Base-by-base conservation (phyloP, 1,140 invertebrate species). In the Drosophila sturtevanti region DNA sequence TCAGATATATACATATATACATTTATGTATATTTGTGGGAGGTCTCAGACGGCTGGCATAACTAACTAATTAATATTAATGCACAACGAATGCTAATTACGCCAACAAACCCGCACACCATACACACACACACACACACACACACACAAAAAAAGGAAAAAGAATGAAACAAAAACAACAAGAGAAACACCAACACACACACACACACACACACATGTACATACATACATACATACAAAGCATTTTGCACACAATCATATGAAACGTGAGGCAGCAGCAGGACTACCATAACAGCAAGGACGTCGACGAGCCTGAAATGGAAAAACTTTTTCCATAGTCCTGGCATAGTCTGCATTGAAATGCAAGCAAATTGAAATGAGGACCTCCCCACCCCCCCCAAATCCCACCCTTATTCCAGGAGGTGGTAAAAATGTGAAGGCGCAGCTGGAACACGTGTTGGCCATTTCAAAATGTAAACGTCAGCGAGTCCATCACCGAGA, bases 21-120 rank as follows among this genome's bases (percentile, higher is more conserved):
- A 21, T 48, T 48, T 48, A 11, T 16, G 41, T 48, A 48, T 11
- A 48, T 48, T 21, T 48, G 34, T 18, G 41, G 21, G 54, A 52
- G 21, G 27, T 67, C 44, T 59, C 14, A 34, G 21, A 24, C 27
- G 14, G 52, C 9, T n/a, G 34, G 21, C 72, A 74, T 89, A 89
- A 89, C 84, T 89, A 87, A 77, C 84, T 87, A 87, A 87, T 87
- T 87, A 87, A 87, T 87, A 87, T 87, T 89, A 87, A 87, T 87
- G 84, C 84, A 72, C 62, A 70, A 73, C 73, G 72, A 84, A 79
- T 89, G 84, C 84, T 87, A 89, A 87, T 87, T 87, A 87, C 60
- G 63, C 67, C 58, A 72, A 52, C 72, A 79, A 31, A 66, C 27
- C 9, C 44, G 37, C 31, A 69, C 52, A 27, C 58, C 27, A 27